phyloP scores from a whole-genome alignment of 2,888 invertebrate genomes.

The Dasypogon diadema region DNA sequence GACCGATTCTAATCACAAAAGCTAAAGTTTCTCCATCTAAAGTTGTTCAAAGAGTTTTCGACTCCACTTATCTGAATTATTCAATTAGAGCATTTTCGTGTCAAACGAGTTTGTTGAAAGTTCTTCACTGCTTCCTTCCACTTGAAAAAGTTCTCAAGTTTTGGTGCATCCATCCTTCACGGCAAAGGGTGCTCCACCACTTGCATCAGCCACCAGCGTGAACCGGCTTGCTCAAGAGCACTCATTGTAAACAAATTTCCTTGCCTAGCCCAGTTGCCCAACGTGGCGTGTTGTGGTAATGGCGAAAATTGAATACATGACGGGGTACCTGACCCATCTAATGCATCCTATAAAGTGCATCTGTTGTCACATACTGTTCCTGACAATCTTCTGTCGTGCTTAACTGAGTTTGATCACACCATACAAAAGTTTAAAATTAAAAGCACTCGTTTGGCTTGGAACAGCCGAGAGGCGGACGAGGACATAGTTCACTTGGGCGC shows the following conservation, averaged over 20 bases:
- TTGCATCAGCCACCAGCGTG: background rate
- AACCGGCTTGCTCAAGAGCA: slow-evolving; percentile 1
- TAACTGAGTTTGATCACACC: slow-evolving; percentile 44
- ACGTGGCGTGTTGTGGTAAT: slow-evolving; percentile 29
- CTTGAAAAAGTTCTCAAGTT: slow-evolving; percentile 44
- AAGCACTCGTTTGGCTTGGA: slow-evolving; percentile 24
- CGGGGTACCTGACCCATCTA: background rate
- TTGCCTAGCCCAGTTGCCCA: background rate
- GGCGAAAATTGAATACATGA: slow-evolving; percentile 42
- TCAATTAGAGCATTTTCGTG: slow-evolving; percentile 50
- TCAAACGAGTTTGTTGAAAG: slow-evolving; percentile 49
- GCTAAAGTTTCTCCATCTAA: slow-evolving; percentile 44
- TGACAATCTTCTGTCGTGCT: slow-evolving; percentile 29
- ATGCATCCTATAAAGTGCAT: slow-evolving; percentile 3
- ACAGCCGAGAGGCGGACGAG: background rate
- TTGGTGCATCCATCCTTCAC: slow-evolving; percentile 43
- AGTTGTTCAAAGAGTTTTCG: slow-evolving; percentile 44
- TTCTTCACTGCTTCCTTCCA: slow-evolving; percentile 43
- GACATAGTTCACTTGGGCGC: slow-evolving; percentile 5
- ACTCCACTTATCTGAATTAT: slow-evolving; percentile 51
- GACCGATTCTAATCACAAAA: slow-evolving; percentile 48
- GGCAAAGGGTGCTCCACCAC: background rate
- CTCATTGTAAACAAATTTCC: slow-evolving; percentile 46
- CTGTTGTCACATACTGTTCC: slow-evolving; percentile 29
- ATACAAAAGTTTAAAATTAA: slow-evolving; percentile 47